Evolutionary conservation across 2,797 vertebrate species (phyloP).

Genomic region (Melanotaenia nigrans): DNA sequence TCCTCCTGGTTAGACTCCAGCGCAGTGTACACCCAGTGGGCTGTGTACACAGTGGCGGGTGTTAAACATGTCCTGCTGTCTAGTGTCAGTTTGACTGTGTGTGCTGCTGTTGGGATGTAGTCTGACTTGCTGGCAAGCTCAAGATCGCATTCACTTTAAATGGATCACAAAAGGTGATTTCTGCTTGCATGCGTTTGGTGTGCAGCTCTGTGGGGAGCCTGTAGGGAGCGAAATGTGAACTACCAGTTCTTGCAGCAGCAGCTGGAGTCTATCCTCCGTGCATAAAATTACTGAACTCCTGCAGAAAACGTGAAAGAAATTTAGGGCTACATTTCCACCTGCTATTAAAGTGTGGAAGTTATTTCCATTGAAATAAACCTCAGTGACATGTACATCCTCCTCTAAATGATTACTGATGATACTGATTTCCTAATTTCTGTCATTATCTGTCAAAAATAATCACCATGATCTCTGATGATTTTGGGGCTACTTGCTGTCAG

Average conservation of each 20-base stretch:
- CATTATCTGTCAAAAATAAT: slow-evolving; percentile 31
- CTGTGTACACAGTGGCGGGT: slow-evolving; percentile 72
- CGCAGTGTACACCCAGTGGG: slow-evolving; percentile 60
- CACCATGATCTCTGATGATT: slow-evolving; percentile 1
- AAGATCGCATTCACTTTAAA: slow-evolving; percentile 70
- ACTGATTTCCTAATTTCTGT: slow-evolving; percentile 38
- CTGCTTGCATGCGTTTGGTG: slow-evolving; percentile 53
- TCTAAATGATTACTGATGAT: slow-evolving; percentile 53
- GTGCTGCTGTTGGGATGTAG: slow-evolving; percentile 61
- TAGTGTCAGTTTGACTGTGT: slow-evolving; percentile 71
- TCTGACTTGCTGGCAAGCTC: slow-evolving; percentile 68
- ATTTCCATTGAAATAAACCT: slow-evolving; percentile 62
- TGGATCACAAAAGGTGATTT: slow-evolving; percentile 78
- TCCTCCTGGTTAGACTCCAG: slow-evolving; percentile 65
- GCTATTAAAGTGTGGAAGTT: slow-evolving; percentile 56
- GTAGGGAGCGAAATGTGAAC: slow-evolving; percentile 62
- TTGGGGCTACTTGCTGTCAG: neutral
- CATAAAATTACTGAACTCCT: slow-evolving; percentile 86
- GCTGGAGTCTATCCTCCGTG: slow-evolving; percentile 87
- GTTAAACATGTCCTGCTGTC: slow-evolving; percentile 73
- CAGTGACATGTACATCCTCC: slow-evolving; percentile 47
- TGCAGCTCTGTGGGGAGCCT: slow-evolving; percentile 49
- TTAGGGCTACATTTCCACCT: slow-evolving; percentile 57
- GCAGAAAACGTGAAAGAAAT: slow-evolving; percentile 88
- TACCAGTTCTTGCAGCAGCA: slow-evolving; percentile 77